phyloP scores from a whole-genome alignment of 2,888 invertebrate species.

The Yponomeuta plumbellus region DNA sequence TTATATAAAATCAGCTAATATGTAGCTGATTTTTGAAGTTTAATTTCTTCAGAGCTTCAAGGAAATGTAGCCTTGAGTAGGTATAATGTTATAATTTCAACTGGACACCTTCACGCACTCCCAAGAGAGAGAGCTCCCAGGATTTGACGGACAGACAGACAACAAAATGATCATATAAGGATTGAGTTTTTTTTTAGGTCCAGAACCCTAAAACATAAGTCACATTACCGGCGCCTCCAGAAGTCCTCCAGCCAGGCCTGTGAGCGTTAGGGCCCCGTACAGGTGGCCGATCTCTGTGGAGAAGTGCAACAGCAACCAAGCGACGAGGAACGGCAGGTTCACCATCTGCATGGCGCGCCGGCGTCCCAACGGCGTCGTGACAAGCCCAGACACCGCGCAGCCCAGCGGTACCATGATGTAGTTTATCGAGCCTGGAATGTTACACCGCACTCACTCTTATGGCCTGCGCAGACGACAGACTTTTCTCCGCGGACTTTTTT shows the following conservation, averaged over 20 bases:
- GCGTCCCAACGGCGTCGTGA: conserved; percentile 84
- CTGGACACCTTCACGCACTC: no score
- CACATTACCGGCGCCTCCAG: conserved; percentile 86
- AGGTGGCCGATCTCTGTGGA: conserved; percentile 78
- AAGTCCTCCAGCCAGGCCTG: conserved; percentile 86
- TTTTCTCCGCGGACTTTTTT: no score
- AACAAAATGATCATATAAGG: no score
- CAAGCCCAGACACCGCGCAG: conserved; percentile 82
- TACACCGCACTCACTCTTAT: neutral
- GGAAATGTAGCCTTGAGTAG: no score
- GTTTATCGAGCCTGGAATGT: conserved; percentile 84
- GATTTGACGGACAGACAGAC: no score
- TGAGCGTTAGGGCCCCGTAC: conserved; percentile 82
- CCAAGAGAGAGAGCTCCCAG: no score
- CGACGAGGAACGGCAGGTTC: conserved; percentile 83
- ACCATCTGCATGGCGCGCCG: conserved; percentile 85
- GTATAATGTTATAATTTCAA: no score
- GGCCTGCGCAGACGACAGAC: no score
- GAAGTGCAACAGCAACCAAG: conserved; percentile 85
- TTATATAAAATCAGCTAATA: no score
- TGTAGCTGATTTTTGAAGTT: no score
- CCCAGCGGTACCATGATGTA: conserved; percentile 88
- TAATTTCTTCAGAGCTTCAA: no score
- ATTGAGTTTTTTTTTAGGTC: no score
- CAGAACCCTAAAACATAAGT: neutral